Conservation (phyloP, 2,113 vertebrate species). For the Menura novaehollandiae region DNA sequence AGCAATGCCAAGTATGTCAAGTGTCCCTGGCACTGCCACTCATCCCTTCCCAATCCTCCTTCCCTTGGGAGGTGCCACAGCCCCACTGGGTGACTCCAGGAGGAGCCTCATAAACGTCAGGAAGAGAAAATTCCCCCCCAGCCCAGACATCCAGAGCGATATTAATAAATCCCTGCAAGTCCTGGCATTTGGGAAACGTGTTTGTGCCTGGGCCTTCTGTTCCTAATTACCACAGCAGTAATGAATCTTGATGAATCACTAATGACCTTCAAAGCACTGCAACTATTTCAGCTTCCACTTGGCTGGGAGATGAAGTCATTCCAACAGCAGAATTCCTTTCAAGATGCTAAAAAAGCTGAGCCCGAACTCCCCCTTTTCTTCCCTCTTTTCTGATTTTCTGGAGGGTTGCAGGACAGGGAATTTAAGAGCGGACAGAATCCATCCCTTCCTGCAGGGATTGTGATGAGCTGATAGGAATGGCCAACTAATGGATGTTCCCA, state of each 20-base stretch:
- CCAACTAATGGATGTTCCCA: not conserved
- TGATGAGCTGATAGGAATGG: not conserved
- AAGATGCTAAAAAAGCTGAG: not conserved
- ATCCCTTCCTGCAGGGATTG: not conserved
- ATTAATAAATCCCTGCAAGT: not conserved
- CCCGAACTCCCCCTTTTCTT: fast-evolving
- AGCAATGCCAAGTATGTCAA: not conserved
- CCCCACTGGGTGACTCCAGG: no score
- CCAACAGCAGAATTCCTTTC: not conserved
- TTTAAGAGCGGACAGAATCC: not conserved
- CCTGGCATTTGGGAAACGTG: not conserved
- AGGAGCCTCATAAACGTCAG: fast-evolving
- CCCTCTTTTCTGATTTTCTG: not conserved
- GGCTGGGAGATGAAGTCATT: not conserved
- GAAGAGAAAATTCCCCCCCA: not conserved
- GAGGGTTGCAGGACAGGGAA: not conserved
- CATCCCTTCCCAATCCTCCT: fast-evolving
- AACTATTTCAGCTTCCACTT: not conserved
- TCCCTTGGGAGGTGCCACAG: not conserved
- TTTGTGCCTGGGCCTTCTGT: slow-evolving; percentile 1
- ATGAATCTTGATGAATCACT: slow-evolving; percentile 23
- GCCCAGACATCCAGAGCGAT: not conserved
- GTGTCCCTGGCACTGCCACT: not conserved
- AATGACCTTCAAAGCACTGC: slow-evolving; percentile 28
- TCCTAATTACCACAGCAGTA: slow-evolving; percentile 1